Conservation (phyloP, 1,140 invertebrate genomes). For the Drosophila sechellia region DNA sequence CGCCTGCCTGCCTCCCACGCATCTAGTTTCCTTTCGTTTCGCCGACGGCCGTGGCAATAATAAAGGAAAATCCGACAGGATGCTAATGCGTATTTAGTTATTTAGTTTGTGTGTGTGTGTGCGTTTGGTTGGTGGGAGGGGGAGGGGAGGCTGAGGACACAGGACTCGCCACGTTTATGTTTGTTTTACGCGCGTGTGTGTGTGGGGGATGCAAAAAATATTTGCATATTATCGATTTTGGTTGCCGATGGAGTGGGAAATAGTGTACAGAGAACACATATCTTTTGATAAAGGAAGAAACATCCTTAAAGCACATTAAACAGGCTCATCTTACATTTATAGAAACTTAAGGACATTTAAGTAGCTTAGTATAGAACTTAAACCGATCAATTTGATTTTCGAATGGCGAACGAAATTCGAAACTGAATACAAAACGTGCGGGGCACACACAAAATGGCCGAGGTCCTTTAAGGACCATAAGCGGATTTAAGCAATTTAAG, state of each 20-base stretch:
- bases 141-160: slow-evolving; percentile 5
- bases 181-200: slow-evolving; percentile 63
- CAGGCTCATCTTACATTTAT: slow-evolving; percentile 54
- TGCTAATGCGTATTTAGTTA: slow-evolving; percentile 83
- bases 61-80: slow-evolving; percentile 81
- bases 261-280: slow-evolving; percentile 29
- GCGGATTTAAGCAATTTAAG: slow-evolving; percentile 79
- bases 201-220: slow-evolving; percentile 46
- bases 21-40: slow-evolving; percentile 31
- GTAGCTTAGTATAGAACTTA: slow-evolving; percentile 57
- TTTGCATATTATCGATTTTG: slow-evolving; percentile 80
- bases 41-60: slow-evolving; percentile 63
- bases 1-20: slow-evolving; percentile 34
- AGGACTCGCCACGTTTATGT: slow-evolving; percentile 53
- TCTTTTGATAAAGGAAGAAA: slow-evolving; percentile 13
- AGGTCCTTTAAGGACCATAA: slow-evolving; percentile 45
- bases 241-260: slow-evolving; percentile 4
- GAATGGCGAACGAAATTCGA: slow-evolving; percentile 37
- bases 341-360: slow-evolving; percentile 47
- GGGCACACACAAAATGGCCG: slow-evolving; percentile 39
- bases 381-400: slow-evolving; percentile 69
- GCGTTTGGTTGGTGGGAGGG: slow-evolving; percentile 11
- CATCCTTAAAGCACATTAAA: slow-evolving; percentile 10
- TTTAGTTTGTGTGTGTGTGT: slow-evolving; percentile 59
- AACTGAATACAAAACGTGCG: slow-evolving; percentile 25